These are phyloP conservation scores for Phragmatobia fuliginosa DNA, from an alignment of 2,888 invertebrate genomes.

Conservation along the genomic window DNA sequence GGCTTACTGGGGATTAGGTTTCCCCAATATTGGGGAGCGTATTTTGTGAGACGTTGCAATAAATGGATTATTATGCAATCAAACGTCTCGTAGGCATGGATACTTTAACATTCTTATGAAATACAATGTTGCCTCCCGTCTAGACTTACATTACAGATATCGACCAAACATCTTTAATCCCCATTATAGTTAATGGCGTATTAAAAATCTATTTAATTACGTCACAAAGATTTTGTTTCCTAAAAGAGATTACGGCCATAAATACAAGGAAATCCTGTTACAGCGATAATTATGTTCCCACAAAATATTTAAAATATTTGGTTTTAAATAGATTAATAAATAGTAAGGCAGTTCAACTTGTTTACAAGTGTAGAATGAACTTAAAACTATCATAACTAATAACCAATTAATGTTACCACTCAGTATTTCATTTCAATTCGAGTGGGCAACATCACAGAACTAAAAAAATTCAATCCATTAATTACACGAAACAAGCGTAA, in stretches of 20 bases:
- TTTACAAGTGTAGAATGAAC: background rate
- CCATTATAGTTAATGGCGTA: background rate
- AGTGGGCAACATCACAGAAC: slow-evolving; percentile 28
- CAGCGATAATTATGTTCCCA: background rate
- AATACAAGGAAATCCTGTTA: background rate
- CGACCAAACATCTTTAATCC: background rate
- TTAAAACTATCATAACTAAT: slow-evolving; percentile 21
- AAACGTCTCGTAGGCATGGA: slow-evolving; percentile 57
- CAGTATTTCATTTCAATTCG: slow-evolving; percentile 11
- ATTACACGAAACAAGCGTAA: slow-evolving; percentile 30
- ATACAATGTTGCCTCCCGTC: slow-evolving; percentile 24
- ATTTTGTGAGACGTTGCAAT: slow-evolving; percentile 75
- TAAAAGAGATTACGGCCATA: background rate
- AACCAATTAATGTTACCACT: slow-evolving; percentile 23
- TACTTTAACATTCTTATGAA: slow-evolving; percentile 39
- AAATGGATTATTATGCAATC: slow-evolving; percentile 83
- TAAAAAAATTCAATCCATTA: slow-evolving; percentile 47
- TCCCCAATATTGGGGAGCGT: slow-evolving; percentile 72
- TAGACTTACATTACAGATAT: background rate
- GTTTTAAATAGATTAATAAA: background rate
- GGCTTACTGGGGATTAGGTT: slow-evolving; percentile 83
- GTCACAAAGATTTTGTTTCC: background rate
- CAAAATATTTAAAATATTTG: background rate
- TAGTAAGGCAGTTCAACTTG: background rate
- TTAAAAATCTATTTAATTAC: background rate